phyloP scores from a whole-genome alignment of 2,113 vertebrate genomes.

The Bubo bubo region DNA sequence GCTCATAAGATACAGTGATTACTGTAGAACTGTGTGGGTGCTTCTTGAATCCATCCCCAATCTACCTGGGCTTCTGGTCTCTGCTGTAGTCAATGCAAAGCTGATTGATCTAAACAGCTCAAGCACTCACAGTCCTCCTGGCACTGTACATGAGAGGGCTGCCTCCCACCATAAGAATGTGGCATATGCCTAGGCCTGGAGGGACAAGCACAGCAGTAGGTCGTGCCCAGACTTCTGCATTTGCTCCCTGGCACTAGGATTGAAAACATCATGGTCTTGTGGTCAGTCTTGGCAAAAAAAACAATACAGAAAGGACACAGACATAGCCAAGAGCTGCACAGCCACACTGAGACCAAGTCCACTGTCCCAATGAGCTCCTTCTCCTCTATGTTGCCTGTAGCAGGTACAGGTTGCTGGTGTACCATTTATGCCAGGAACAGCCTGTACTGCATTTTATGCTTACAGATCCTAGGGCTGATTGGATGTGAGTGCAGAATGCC shows the following conservation, averaged over 20 bases:
- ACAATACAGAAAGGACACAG: background rate
- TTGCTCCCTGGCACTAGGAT: background rate
- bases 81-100: background rate
- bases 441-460: background rate
- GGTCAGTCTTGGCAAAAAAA: background rate
- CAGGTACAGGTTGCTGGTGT: background rate
- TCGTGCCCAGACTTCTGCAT: background rate
- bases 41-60: background rate
- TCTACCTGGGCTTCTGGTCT: background rate
- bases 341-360: background rate
- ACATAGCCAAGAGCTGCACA: background rate
- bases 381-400: background rate
- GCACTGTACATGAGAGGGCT: rapidly evolving
- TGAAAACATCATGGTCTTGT: background rate
- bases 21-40: background rate
- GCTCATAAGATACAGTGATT: background rate
- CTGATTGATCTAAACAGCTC: background rate
- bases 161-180: background rate
- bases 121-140: background rate
- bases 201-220: background rate
- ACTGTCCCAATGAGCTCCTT: background rate
- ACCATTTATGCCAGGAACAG: background rate
- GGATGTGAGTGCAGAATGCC: background rate
- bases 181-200: background rate
- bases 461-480: background rate